Evolutionary conservation across 35 echinoderm and acorn worm species (phyloP), one percentile per base, ranked within the genome.

Genomic region (Amphiura filiformis): DNA sequence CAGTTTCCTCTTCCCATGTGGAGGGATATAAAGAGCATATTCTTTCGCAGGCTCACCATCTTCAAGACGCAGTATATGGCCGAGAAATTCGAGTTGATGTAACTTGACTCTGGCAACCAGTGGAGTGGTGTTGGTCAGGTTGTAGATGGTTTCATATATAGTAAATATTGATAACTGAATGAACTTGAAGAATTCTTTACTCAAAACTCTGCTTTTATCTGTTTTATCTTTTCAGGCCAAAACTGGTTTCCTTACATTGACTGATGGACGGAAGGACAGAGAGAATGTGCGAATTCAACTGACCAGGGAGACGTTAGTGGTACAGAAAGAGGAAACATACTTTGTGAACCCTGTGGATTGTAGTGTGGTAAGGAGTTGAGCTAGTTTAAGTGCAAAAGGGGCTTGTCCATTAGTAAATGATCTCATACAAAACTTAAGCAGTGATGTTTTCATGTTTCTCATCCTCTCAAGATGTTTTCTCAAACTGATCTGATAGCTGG

Each of bases 301-400:
- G 78, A 93, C 92, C 47, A 90, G 83, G 20, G 96, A 99, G 56
- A 88, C 87, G 22, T 81, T 99, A 11, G 88, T 84, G 9, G 28
- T 99, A 9, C 96, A 99, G 81, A 94, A 90, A 65, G 93, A 94
- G 82, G 93, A 99, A 76, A 88, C 86, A 32, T 91, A 84, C 36
- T 89, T 88, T 57, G 95, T 97, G 20, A 93, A 93, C 80, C 91
- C 95, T 1, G 95, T 97, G 22, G 88, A 97, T 31, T 47, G 61
- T 35, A 75, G 84, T 52, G 75, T 81, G 52, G 87, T 89, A 80
- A 82, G 78, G 33, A 32, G 1, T 32, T 9, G 32, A 79, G n/a
- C n/a, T 26, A 75, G n/a, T 22, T 26, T 30, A 26, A 5, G 26
- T 18, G 56, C 1, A 23, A 65, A 65, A 23, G 57, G 20, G 57